Base-by-base conservation (phyloP, 2,888 invertebrate species). In the Cartodere bifasciata region DNA sequence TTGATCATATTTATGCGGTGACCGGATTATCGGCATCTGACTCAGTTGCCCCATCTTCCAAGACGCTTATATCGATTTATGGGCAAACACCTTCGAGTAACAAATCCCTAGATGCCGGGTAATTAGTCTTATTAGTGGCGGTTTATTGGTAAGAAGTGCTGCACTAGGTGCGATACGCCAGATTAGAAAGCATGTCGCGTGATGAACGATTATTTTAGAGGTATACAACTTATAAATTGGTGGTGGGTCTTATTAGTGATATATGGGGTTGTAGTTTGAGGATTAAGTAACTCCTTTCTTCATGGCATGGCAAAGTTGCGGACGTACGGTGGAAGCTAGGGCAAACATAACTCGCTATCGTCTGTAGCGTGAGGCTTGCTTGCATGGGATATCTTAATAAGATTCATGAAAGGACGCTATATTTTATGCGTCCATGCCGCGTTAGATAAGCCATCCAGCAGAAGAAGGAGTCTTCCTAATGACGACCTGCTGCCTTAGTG, bases 341-440 rank as follows among this genome's bases (percentile, higher is more conserved):
- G 28, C 46, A 32, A 48, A 48, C 48, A 52, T 55, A 55, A 55
- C 56, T 55, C 51, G 49, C 52, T 60, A 69, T 56, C 56, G 69
- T 69, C 68, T n/a, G n/a, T n/a, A n/a, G n/a, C n/a, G n/a, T n/a
- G n/a, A n/a, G n/a, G n/a, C n/a, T n/a, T n/a, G 60, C 65, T 63
- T 53, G 56, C 55, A 56, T 56, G 65, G 72, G 73, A 74, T 75
- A 75, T 75, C 75, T 75, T 76, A 76, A 76, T 76, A 76, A 76
- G 76, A 76, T 76, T 77, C 76, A 76, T 76, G 76, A 76, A 77
- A 75, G 76, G 73, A 70, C 71, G 72, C 75, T 74, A 76, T 78
- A 78, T 76, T 76, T 77, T 76, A 77, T 75, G 72, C 70, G 55
- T 68, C 66, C 67, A 63, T 69, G 55, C 56, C 55, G 54, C 48